Conservation (phyloP, 1,140 invertebrate species). For the Sipha flava region DNA sequence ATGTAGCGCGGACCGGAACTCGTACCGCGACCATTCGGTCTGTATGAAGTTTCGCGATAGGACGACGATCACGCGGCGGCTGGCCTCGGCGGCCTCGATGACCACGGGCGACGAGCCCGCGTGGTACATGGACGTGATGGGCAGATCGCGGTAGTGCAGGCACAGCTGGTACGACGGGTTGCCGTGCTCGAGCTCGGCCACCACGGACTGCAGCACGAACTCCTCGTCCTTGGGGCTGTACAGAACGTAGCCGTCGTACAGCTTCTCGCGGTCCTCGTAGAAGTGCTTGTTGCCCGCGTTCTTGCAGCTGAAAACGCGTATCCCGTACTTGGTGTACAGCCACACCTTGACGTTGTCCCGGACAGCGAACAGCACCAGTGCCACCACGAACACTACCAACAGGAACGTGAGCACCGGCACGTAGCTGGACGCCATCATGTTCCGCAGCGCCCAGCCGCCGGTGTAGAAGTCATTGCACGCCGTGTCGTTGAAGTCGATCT, state of each 20-base stretch:
- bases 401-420: constrained; percentile 64
- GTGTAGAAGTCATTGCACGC: constrained; percentile 74
- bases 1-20: constrained; percentile 74
- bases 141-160: constrained; percentile 73
- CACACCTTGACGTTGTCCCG: constrained; percentile 74
- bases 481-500: constrained; percentile 70
- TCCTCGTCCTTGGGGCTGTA: constrained; percentile 89
- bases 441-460: constrained; percentile 71
- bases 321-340: constrained; percentile 77
- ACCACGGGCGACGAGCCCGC: constrained; percentile 57
- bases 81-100: constrained; percentile 76
- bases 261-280: constrained; percentile 68
- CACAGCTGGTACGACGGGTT: constrained; percentile 67
- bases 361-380: constrained; percentile 69
- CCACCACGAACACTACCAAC: constrained; percentile 60
- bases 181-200: constrained; percentile 72
- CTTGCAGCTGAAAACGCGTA: constrained; percentile 58
- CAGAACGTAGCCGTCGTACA: constrained; percentile 86
- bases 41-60: constrained; percentile 75
- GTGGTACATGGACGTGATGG: constrained; percentile 49
- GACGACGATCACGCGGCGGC: constrained; percentile 67
- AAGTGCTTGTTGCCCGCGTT: constrained; percentile 46
- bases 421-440: constrained; percentile 73
- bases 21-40: constrained; percentile 75
- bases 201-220: constrained; percentile 74